phyloP scores from a whole-genome alignment of 2,888 invertebrate species.

The Yponomeuta malinellus region DNA sequence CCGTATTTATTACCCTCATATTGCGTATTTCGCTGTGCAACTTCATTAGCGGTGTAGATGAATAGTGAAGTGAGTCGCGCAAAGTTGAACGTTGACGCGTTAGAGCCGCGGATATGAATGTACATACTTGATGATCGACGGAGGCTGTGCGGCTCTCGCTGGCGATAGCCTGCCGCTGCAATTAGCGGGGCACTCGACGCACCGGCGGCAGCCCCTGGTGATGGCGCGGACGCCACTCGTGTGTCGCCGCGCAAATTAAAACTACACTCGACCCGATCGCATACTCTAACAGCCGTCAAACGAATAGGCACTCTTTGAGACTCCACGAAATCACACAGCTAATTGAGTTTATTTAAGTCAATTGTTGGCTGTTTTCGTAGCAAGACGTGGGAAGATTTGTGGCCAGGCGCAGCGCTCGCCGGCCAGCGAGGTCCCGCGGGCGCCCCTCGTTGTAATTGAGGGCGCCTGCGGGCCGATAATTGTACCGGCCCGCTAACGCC shows the following conservation, averaged over 20 bases:
- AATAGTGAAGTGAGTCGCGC: slow-evolving; percentile 15
- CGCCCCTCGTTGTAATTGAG: slow-evolving; percentile 73
- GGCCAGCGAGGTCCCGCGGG: slow-evolving; percentile 57
- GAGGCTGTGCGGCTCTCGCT: slow-evolving; percentile 36
- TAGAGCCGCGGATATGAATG: slow-evolving; percentile 30
- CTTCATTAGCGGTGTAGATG: slow-evolving; percentile 15
- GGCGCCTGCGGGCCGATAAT: slow-evolving; percentile 75
- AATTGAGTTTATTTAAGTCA: slow-evolving; percentile 20
- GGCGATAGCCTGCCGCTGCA: slow-evolving; percentile 58
- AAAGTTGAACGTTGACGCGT: slow-evolving; percentile 19
- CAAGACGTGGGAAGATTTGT: slow-evolving; percentile 49
- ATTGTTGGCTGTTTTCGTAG: slow-evolving; percentile 12
- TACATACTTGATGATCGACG: slow-evolving; percentile 41
- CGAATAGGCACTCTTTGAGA: slow-evolving; percentile 43
- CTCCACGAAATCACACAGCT: slow-evolving; percentile 24
- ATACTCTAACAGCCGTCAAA: slow-evolving; percentile 53
- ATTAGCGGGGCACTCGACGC: slow-evolving; percentile 70
- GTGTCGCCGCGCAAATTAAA: slow-evolving; percentile 74
- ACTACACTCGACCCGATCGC: slow-evolving; percentile 65
- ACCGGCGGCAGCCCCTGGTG: slow-evolving; percentile 46
- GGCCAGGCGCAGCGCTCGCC: slow-evolving; percentile 36
- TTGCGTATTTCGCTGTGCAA: slow-evolving; percentile 15
- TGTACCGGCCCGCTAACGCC: slow-evolving; percentile 61
- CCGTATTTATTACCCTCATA: slow-evolving; percentile 33
- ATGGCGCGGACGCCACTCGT: slow-evolving; percentile 60